Base-by-base conservation (phyloP, 2,113 vertebrate genomes). In the Pterocles burchelli region DNA sequence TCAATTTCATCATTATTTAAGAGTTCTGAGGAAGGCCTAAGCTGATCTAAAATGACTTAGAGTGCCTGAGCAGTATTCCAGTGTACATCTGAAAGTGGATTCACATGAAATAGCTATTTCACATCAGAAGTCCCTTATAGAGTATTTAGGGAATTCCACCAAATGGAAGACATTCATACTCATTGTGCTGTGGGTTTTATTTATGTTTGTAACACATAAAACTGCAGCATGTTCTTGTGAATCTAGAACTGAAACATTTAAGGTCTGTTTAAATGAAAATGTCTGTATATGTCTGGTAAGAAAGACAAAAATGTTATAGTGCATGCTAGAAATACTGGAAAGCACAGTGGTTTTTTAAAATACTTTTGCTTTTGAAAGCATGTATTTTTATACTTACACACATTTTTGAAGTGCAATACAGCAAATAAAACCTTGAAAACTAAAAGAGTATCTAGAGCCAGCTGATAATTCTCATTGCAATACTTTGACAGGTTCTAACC, bases 1-100 rank as follows among this genome's bases (percentile, higher is more conserved):
- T 97, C 86, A 94, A 84, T 94, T 97, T 97, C 93, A 97, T 97
- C 96, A 96, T 67, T 96, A 94, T 96, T 97, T 95, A 96, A 97
- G 82, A 52, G 20, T 41, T 41, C 81, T 89, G 90, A 95, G 93
- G 71, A 87, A 93, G 76, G 54, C 93, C 89, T 97, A 94, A 96
- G 73, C 49, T 95, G 86, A 94, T 97, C 93, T 96, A 80, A 96
- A 97, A 95, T 90, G 67, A 96, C 87, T 95, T 82, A 58, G 36
- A 89, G 49, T 90, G 71, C 96, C 90, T 95, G 84, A 95, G 71
- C 41, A 77, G 21, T 65, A 65, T 95, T 95, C 76, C 25, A 21
- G 29, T 91, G 15, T 89, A 62, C 22, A 7, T 54, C 57, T 81
- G 45, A 66, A 58, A 77, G n/a, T 79, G 48, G 63, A 85, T 55